Base-by-base conservation (phyloP, 1,140 invertebrate genomes). In the Gryllus bimaculatus region DNA sequence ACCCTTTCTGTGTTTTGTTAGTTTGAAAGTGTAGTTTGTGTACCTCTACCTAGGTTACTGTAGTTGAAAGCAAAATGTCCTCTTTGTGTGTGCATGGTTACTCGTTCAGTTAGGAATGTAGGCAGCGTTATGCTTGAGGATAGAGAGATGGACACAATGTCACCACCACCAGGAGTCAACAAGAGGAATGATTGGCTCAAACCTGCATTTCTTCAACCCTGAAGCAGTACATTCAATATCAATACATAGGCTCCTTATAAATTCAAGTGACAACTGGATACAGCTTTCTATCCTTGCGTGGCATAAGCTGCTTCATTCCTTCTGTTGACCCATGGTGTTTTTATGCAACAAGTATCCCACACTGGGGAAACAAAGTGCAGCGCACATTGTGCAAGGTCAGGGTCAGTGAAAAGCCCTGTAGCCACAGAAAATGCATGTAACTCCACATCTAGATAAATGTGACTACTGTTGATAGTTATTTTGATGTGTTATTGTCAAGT, bases 171-270 rank as follows among this genome's bases (percentile, higher is more conserved):
- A 66, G 54, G 54, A 66, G 54, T 66, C 54, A 66, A 66, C 54
- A 66, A 66, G 54, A 66, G 54, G 54, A 66, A 66, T 66, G 54
- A 66, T 66, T 66, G 54, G 54, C 54, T 66, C 54, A 66, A 66
- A 66, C 18, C 54, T 66, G 54, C 54, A 66, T 66, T 66, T 66
- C 54, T 66, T 66, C 18, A 18, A 10, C 18, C 18, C 7, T 66
- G 54, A 66, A 66, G 54, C 54, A 66, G 54, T 66, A 66, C 54
- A 66, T 66, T 66, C 10, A 66, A 66, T 66, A 66, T 7, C 54
- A 66, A 18, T 66, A 3, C 54, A 66, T 66, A 66, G 10, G 18
- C 54, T 66, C 18, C 54, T 66, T 13, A 66, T 10, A 13, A 66
- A 66, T 66, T 66, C 54, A 66, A 66, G 54, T 66, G 54, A 66